Evolutionary conservation across 2,113 vertebrate species (phyloP), one percentile per base, ranked within the genome.

Genomic region (Phocoena sinus): DNA sequence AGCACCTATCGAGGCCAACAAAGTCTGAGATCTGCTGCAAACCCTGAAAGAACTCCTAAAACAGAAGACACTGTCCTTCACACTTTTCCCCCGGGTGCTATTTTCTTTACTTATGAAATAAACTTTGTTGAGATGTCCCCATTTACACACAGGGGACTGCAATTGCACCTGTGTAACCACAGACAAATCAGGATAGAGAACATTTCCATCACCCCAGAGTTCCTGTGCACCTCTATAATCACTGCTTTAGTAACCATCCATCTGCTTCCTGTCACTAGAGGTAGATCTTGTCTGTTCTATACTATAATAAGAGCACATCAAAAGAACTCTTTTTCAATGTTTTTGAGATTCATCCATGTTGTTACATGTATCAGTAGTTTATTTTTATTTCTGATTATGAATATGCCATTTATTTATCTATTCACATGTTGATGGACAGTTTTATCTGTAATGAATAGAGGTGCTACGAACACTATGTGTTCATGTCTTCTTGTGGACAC

Each of bases 51-150:
- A 21, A 38, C 12, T 21, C 28, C 25, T 4, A 53, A 36, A 62
- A 62, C 4, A 12, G 5, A 6, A 14, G 12, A 13, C 9, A 1
- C 28, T 62, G 41, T 31, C 21, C 18, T 41, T 20, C 33, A 28
- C 20, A 0, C 8, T 1, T 1, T 11, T 31, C 62, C 6, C 20
- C 2, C 9, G 4, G 11, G 21, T 1, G 28, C 14, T 36, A 12
- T 13, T 65, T 58, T 58, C 14, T 50, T 31, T 23, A 41, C 15
- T 41, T 76, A 74, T 53, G 8, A 63, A 68, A 11, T 5, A 8
- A 33, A 21, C 41, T 56, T 70, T 1, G 58, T 0, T 2, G 89
- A 71, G 41, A 18, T 3, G 1, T 1, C 44, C 44, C 44, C n/a
- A 20, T 21, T 18, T 13, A 41, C 23, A 53, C 2, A 13, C 1